Percentiles rank a stretch among this genome's conserved stretches.
Evolutionary conservation across 2,888 invertebrate species (phyloP).

Genomic region (Rhyacophila evoluta): DNA sequence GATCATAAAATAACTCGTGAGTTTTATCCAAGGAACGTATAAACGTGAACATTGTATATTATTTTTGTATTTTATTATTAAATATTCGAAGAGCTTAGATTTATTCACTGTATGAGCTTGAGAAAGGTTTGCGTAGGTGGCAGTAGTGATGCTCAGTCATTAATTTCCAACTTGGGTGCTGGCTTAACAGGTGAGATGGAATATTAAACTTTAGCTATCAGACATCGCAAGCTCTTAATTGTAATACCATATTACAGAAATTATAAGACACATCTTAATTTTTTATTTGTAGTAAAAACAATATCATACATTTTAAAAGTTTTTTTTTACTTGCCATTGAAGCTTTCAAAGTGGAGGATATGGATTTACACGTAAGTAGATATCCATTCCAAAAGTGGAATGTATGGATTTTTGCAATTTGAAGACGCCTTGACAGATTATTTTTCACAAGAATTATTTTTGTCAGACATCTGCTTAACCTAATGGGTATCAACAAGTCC

Average conservation of each 20-base stretch:
- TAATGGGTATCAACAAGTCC: no score
- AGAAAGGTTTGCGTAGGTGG: slow-evolving; percentile 38
- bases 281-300: neutral
- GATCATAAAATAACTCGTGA: slow-evolving; percentile 12
- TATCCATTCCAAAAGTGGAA: no score
- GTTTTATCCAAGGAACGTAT: slow-evolving; percentile 9
- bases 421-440: no score
- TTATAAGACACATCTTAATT: no score
- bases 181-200: slow-evolving; percentile 42
- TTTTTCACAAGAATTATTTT: no score
- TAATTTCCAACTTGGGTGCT: slow-evolving; percentile 39
- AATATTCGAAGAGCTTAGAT: slow-evolving; percentile 3
- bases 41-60: neutral
- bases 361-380: no score
- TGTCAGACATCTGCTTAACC: no score
- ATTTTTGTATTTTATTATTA: slow-evolving; percentile 3
- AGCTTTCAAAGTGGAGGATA: no score
- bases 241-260: no score
- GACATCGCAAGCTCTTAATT: neutral
- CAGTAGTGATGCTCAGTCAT: slow-evolving; percentile 40
- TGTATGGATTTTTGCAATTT: no score
- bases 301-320: no score
- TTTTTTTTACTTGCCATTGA: no score
- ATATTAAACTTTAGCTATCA: neutral
- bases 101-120: neutral